Percentiles rank a stretch among this genome's conserved stretches.
Conservation (phyloP, 2,888 invertebrate genomes). For the Gibbula magus region DNA sequence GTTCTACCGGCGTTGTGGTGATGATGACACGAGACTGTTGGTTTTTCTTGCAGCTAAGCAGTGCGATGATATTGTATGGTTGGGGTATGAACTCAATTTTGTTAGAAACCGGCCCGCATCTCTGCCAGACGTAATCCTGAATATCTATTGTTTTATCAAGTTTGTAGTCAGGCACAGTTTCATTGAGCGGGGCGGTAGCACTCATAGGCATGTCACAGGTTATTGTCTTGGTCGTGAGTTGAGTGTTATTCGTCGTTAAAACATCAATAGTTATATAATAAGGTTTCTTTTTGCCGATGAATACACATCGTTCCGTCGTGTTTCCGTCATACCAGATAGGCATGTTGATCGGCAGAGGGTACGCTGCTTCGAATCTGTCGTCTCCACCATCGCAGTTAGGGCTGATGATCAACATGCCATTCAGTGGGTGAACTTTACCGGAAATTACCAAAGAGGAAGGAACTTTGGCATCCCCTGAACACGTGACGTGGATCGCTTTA, state of each 20-base stretch:
- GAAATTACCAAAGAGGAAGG: background rate
- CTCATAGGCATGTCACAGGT: background rate
- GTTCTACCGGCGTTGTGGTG: background rate
- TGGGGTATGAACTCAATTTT: background rate
- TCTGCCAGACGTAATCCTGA: background rate
- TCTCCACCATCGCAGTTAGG: background rate
- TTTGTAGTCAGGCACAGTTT: background rate
- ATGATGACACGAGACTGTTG: background rate
- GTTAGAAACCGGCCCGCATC: background rate
- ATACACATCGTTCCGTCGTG: background rate
- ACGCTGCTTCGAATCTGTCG: background rate
- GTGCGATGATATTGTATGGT: background rate
- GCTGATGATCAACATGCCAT: background rate
- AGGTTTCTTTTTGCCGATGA: background rate
- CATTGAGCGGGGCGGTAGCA: background rate
- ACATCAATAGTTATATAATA: background rate
- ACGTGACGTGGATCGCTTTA: background rate
- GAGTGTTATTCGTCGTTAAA: background rate
- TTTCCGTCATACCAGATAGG: background rate
- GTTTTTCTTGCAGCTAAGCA: background rate
- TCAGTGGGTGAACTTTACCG: background rate
- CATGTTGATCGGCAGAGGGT: background rate
- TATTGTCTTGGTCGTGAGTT: background rate
- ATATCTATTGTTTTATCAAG: background rate
- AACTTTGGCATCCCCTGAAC: background rate